These are phyloP conservation scores for Trimorus sp. DNA, from an alignment of 2,888 invertebrate genomes.

Conservation along the genomic window DNA sequence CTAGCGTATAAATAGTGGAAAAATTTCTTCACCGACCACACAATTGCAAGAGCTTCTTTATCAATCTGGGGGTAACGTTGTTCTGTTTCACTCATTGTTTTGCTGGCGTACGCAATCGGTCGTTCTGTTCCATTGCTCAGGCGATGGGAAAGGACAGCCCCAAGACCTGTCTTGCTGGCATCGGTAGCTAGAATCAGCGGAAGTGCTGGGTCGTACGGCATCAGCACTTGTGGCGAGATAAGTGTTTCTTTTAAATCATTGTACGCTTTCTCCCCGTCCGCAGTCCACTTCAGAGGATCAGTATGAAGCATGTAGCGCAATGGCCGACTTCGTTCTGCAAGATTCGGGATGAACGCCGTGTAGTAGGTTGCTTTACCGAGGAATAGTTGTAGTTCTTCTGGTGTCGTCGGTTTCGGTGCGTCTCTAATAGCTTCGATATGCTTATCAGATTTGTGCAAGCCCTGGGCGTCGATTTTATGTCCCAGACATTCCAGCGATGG, in stretches of 20 bases:
- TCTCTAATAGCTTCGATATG: conserved; percentile 28
- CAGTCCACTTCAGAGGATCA: neutral
- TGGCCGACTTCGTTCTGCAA: conserved; percentile 6
- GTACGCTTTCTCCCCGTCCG: conserved; percentile 12
- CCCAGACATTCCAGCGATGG: conserved; percentile 18
- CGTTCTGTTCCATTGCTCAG: conserved; percentile 7
- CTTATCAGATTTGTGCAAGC: conserved; percentile 38
- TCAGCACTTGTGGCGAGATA: conserved; percentile 29
- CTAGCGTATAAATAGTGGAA: conserved; percentile 17
- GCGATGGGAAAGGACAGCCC: conserved; percentile 8
- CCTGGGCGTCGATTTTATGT: conserved; percentile 29
- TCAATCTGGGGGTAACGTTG: conserved; percentile 12
- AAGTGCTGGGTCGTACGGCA: conserved; percentile 25
- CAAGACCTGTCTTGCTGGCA: conserved; percentile 7
- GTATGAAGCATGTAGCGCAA: neutral
- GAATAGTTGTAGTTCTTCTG: conserved; percentile 27
- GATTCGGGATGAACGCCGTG: conserved; percentile 12
- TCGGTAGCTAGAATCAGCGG: conserved; percentile 1
- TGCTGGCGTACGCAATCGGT: conserved; percentile 16
- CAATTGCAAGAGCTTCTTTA: conserved; percentile 16
- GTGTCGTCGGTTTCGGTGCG: conserved; percentile 22
- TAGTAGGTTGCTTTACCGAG: conserved; percentile 17
- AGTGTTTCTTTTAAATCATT: conserved; percentile 27
- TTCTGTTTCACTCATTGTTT: conserved; percentile 2
- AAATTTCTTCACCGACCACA: conserved; percentile 16